A percentile compares a stretch with the other conserved stretches of the same genome.
Conservation (phyloP, 2,113 vertebrate species). For the Xenopus tropicalis region UCB_Xtro_10.0 CM004448.2:148915001-148915500, state of each 20-base stretch:
- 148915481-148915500: neutral
- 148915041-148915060: too few species aligned
- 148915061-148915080: too few species aligned
- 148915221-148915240: neutral
- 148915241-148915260: neutral
- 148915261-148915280: neutral
- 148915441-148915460: neutral
- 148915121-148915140: neutral
- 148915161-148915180: too few species aligned
- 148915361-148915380: constrained; percentile 35
- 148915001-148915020: too few species aligned
- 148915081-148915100: neutral
- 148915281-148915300: neutral
- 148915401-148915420: constrained; percentile 21
- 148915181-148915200: too few species aligned
- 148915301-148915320: neutral
- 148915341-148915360: constrained; percentile 19
- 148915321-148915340: neutral
- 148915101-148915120: neutral
- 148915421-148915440: constrained; percentile 23
- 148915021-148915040: too few species aligned
- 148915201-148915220: neutral
- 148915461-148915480: neutral
- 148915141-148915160: too few species aligned
- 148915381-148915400: constrained; percentile 30